phyloP scores from a whole-genome alignment of 1,140 invertebrate species.

The Archivesica marissinica region DNA sequence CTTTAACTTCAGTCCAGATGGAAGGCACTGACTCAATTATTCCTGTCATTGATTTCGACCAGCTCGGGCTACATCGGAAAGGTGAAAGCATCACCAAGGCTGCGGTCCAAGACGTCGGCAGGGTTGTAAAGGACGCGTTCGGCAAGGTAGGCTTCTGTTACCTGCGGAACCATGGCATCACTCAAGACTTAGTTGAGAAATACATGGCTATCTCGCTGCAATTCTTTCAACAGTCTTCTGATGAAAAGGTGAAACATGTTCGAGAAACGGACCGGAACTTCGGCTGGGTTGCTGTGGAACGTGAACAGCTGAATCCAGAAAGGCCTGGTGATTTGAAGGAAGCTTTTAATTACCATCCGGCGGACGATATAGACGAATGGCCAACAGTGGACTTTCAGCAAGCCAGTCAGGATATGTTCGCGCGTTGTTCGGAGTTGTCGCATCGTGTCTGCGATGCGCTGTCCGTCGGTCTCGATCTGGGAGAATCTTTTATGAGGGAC shows the following conservation, averaged over 20 bases:
- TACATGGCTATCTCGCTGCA: constrained; percentile 42
- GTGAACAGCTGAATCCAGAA: constrained; percentile 39
- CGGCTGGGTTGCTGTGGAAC: constrained; percentile 58
- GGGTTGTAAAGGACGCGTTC: constrained; percentile 52
- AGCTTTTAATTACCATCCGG: constrained; percentile 39
- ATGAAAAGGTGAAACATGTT: constrained; percentile 53
- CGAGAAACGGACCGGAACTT: constrained; percentile 19
- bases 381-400: constrained; percentile 33
- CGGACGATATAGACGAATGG: constrained; percentile 3
- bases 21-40: neutral
- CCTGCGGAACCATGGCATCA: constrained; percentile 63
- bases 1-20: neutral
- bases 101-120: neutral
- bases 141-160: constrained; percentile 63
- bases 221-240: constrained; percentile 54
- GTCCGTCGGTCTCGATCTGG: constrained; percentile 58
- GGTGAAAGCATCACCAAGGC: neutral
- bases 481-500: constrained; percentile 13
- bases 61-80: neutral
- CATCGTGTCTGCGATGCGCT: constrained; percentile 60
- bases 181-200: constrained; percentile 28
- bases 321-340: constrained; percentile 49
- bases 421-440: constrained; percentile 6
- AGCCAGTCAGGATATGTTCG: constrained; percentile 25
- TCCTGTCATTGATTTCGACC: constrained; percentile 24